These are phyloP conservation scores for Hyperoplus immaculatus DNA, from an alignment of 2,797 vertebrate genomes.

Conservation along the genomic window DNA sequence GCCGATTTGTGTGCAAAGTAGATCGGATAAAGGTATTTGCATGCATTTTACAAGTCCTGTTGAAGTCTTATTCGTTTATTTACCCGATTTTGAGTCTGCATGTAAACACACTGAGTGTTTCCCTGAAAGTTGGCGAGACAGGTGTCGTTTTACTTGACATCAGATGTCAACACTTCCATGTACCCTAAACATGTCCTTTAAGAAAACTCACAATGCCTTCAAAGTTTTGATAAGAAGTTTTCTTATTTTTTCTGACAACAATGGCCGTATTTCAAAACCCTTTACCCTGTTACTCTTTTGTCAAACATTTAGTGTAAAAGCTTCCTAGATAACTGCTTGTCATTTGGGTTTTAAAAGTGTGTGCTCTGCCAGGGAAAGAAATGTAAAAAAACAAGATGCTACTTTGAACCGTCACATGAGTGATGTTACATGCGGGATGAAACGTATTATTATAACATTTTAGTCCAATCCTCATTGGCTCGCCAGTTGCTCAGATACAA, in stretches of 20 bases:
- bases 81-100: too few species aligned
- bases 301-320: conserved; percentile 2
- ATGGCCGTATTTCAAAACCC: neutral
- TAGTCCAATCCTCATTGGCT: conserved; percentile 63
- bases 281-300: neutral
- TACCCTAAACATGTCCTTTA: conserved; percentile 15
- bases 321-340: neutral
- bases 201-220: conserved; percentile 4
- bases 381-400: conserved; percentile 8
- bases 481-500: conserved; percentile 73
- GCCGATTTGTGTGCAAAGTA: too few species aligned
- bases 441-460: conserved; percentile 66
- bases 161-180: conserved; percentile 12
- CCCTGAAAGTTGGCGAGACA: too few species aligned
- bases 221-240: conserved; percentile 3
- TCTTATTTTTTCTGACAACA: conserved; percentile 1
- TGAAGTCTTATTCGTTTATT: too few species aligned
- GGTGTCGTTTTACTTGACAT: neutral
- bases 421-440: conserved; percentile 59
- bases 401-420: conserved; percentile 32
- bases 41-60: too few species aligned
- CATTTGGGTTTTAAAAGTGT: neutral
- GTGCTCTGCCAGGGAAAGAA: conserved; percentile 18
- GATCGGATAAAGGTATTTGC: too few species aligned
- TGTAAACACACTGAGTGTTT: too few species aligned